Conservation (phyloP, 1,140 invertebrate species). For the Maconellicoccus hirsutus region DNA sequence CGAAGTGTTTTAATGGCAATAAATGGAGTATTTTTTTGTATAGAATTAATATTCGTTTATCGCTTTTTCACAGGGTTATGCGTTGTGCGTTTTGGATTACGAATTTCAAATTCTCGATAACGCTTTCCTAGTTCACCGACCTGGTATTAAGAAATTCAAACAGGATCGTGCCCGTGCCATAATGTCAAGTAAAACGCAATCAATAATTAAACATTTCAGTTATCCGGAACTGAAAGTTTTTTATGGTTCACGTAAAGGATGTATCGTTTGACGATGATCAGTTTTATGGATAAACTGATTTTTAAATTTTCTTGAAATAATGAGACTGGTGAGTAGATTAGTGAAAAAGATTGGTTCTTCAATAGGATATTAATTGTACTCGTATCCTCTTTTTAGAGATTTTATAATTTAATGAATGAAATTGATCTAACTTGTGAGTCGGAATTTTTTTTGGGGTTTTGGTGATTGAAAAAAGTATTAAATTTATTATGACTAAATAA, state of each 20-base stretch:
- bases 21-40: too few relatives aligned
- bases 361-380: too few relatives aligned
- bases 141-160: constrained; percentile 69
- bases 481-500: too few relatives aligned
- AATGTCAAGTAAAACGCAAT: constrained; percentile 62
- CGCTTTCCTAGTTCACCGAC: constrained; percentile 75
- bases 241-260: constrained; percentile 65
- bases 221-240: constrained; percentile 71
- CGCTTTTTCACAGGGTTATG: constrained; percentile 57
- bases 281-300: background rate
- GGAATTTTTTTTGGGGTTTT: too few relatives aligned
- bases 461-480: too few relatives aligned
- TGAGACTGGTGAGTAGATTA: constrained; percentile 12
- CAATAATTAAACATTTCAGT: constrained; percentile 66
- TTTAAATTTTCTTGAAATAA: background rate
- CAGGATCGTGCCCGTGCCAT: constrained; percentile 61
- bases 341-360: too few relatives aligned
- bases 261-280: constrained; percentile 47
- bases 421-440: too few relatives aligned
- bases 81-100: constrained; percentile 73
- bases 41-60: background rate
- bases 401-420: too few relatives aligned
- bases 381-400: too few relatives aligned
- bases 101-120: constrained; percentile 84
- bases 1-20: too few relatives aligned